Evolutionary conservation across 2,888 invertebrate species (phyloP).

Genomic region (Hedychridium roseum): DNA sequence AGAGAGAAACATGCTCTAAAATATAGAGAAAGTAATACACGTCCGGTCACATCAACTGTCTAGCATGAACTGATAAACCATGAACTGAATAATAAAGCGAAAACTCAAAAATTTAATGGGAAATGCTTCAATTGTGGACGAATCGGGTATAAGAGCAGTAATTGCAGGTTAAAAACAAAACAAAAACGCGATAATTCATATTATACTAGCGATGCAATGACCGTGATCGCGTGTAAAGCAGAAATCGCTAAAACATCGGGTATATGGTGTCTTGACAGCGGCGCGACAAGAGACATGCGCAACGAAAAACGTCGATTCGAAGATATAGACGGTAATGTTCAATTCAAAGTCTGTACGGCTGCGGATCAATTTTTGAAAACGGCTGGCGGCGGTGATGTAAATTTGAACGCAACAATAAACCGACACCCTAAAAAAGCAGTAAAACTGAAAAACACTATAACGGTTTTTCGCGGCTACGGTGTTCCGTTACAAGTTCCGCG

Average conservation of each 20-base stretch:
- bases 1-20: conserved; percentile 3
- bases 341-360: conserved; percentile 4
- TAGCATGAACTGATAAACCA: no score
- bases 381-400: conserved; percentile 4
- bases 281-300: conserved; percentile 11
- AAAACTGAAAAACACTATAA: conserved; percentile 31
- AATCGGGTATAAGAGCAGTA: conserved; percentile 9
- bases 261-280: conserved; percentile 12
- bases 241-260: not conserved
- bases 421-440: conserved; percentile 5
- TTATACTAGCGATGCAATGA: not conserved
- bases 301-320: conserved; percentile 1
- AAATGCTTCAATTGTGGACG: conserved; percentile 20
- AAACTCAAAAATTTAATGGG: conserved; percentile 8
- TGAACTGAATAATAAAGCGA: conserved; percentile 1
- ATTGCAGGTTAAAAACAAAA: conserved; percentile 2
- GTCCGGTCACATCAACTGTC: not conserved
- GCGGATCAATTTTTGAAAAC: conserved; percentile 2
- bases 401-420: not conserved
- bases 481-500: no score
- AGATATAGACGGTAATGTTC: not conserved
- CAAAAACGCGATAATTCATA: not conserved
- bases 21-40: not conserved
- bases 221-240: not conserved
- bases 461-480: no score